Base-by-base conservation (phyloP, 1,140 invertebrate genomes). In the Potamilus streckersoni region DNA sequence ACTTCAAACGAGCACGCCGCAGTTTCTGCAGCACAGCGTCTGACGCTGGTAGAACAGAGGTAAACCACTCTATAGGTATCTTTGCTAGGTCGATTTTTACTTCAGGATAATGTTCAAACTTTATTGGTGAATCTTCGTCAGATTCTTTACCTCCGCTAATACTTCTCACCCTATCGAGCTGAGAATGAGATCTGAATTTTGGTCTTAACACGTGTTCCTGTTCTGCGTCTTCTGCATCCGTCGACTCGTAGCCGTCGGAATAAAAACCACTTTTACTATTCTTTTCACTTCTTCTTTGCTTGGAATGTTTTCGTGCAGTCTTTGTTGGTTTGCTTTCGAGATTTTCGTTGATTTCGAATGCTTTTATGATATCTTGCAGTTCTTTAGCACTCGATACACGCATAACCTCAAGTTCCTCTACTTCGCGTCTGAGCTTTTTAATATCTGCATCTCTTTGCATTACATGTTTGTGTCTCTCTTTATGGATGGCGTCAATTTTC, bases 61-160 rank as follows among this genome's bases (percentile, higher is more conserved):
- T 73, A 27, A 79, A 83, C 79, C 79, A 83, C 65, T 81, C 79
- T 59, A 73, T 59, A 13, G 82, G 82, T 69, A 73, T 49, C 38
- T 49, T 49, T 8, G 6, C 11, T 6, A 49, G 38, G 38, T 49
- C 38, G 4, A 81, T 31, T 78, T 78, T 59, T 59, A 63, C 57
- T 27, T 67, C 23, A n/a, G 59, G 31, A 13, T 56, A 59, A 69
- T 74, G 19, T 64, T n/a, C 65, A 56, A 55, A 20, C 19, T 67
- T 55, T n/a, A 19, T 56, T 67, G 3, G 65, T 56, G 57, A 68
- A 20, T 58, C 68, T 20, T 16, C 63, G 67, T 56, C 62, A 20
- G 65, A 61, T 66, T 64, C 31, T 61, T 57, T 71, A 27, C 59
- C 38, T 31, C 61, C 23, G 49, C 31, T 38, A 17, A 63, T 23